Evolutionary conservation across 1,140 invertebrate species (phyloP).

Genomic region (Monochamus saltuarius): DNA sequence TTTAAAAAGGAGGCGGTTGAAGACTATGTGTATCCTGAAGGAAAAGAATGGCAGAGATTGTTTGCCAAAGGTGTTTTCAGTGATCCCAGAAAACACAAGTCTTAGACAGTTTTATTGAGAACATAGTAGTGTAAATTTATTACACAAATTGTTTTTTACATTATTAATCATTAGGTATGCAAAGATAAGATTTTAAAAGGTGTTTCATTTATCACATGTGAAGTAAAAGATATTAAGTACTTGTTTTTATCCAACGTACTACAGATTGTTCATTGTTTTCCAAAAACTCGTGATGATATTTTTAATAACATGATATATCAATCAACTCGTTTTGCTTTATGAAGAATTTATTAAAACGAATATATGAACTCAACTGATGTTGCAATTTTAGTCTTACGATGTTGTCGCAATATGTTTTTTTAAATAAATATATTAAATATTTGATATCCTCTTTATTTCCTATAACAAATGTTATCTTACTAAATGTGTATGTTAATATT

Average conservation of each 20-base stretch:
- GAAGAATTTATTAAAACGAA: too few species aligned
- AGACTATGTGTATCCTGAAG: conserved; percentile 73
- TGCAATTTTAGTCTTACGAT: too few species aligned
- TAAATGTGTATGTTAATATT: too few species aligned
- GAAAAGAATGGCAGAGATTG: conserved; percentile 72
- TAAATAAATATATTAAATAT: too few species aligned
- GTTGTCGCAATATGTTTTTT: too few species aligned
- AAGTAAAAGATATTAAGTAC: neutral
- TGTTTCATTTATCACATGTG: neutral
- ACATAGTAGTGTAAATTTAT: neutral
- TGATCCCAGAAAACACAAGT: conserved; percentile 39
- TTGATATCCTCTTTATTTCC: too few species aligned
- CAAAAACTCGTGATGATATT: neutral
- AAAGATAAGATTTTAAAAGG: too few species aligned
- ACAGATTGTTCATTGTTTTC: neutral
- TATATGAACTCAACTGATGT: too few species aligned
- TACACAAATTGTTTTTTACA: neutral
- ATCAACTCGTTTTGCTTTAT: too few species aligned
- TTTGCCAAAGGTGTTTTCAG: conserved; percentile 51
- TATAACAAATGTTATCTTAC: too few species aligned
- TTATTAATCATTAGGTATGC: neutral
- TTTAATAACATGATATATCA: too few species aligned
- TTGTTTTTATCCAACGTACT: neutral
- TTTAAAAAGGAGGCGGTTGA: conserved; percentile 67
- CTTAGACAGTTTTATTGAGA: neutral